A percentile compares a stretch with the other conserved stretches of the same genome.
phyloP scores from a whole-genome alignment of 2,888 invertebrate species.

The Lycophotia porphyrea region DNA sequence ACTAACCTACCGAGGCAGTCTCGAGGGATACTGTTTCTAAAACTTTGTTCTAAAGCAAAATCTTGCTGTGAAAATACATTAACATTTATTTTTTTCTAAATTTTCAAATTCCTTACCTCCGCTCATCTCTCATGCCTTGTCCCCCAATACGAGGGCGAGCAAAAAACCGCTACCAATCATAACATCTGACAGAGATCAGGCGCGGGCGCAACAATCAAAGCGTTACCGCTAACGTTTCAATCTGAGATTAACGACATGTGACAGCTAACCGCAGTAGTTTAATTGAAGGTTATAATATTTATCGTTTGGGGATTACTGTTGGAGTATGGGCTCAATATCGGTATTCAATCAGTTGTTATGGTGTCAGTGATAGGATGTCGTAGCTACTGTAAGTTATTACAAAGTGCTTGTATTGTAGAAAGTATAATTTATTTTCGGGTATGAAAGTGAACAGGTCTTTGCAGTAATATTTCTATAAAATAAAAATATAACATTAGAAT shows the following conservation, averaged over 20 bases:
- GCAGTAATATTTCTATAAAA: too few relatives aligned
- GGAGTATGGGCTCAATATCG: conserved; percentile 6
- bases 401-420: background rate
- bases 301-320: conserved; percentile 23
- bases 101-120: background rate
- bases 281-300: conserved; percentile 35
- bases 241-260: conserved; percentile 69
- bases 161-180: conserved; percentile 77
- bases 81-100: background rate
- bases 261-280: conserved; percentile 61
- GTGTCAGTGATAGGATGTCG: background rate
- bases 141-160: conserved; percentile 26
- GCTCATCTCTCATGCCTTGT: conserved; percentile 37
- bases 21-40: background rate
- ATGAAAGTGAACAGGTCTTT: background rate
- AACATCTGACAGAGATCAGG: conserved; percentile 76
- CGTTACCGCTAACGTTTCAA: conserved; percentile 73
- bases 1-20: background rate
- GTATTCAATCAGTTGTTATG: background rate
- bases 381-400: background rate
- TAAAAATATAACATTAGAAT: too few relatives aligned
- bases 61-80: background rate
- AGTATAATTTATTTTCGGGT: background rate
- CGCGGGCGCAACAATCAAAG: conserved; percentile 73
- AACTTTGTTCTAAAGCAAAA: background rate